phyloP scores from a whole-genome alignment of 1,140 invertebrate genomes.

The Bombus vancouverensis region DNA sequence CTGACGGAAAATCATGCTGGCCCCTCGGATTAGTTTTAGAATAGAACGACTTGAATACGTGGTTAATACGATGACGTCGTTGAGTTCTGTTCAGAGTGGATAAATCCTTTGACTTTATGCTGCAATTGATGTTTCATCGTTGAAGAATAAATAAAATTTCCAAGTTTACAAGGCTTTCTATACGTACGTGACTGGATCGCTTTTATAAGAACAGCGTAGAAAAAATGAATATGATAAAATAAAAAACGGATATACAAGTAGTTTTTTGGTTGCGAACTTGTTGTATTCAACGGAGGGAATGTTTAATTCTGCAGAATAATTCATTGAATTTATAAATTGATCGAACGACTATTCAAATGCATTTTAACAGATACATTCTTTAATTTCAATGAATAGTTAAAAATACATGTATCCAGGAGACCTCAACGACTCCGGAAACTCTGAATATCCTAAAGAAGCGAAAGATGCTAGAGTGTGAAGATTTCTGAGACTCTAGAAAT shows the following conservation, averaged over 20 bases:
- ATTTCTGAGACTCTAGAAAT: neutral
- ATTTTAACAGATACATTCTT: neutral
- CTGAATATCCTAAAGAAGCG: neutral
- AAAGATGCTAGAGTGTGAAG: neutral
- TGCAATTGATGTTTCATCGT: neutral
- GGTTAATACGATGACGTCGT: neutral
- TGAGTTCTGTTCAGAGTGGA: neutral
- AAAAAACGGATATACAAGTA: neutral
- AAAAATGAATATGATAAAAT: neutral
- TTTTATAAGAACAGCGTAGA: neutral
- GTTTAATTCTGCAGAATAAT: neutral
- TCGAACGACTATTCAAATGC: neutral
- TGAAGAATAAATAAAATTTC: neutral
- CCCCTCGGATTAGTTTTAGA: neutral
- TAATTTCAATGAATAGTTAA: neutral
- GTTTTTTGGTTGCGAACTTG: neutral
- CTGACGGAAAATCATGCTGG: constrained; percentile 27
- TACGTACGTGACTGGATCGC: too few relatives aligned
- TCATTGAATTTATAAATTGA: neutral
- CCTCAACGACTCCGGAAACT: too few relatives aligned
- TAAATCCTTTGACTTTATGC: neutral
- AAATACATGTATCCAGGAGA: neutral
- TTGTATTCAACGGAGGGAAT: neutral
- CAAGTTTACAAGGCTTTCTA: neutral
- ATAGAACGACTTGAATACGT: neutral